These are phyloP conservation scores for Lissonota sp. DNA, from an alignment of 2,888 invertebrate species.

Conservation along the genomic window DNA sequence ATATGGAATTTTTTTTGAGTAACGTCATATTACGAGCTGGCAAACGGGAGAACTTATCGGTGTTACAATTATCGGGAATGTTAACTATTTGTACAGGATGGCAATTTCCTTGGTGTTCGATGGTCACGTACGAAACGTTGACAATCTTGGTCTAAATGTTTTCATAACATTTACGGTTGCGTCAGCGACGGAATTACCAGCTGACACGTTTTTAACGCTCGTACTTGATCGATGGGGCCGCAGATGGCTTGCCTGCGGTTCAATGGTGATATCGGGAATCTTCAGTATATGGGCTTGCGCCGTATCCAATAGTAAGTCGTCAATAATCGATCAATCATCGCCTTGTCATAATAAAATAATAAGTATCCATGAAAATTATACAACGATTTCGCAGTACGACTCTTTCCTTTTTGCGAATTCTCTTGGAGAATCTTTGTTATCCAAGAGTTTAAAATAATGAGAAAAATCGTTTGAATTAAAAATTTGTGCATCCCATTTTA, in stretches of 20 bases:
- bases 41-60: too few species aligned
- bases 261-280: slow-evolving; percentile 92
- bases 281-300: slow-evolving; percentile 92
- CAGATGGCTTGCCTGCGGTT: slow-evolving; percentile 93
- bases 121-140: slow-evolving; percentile 94
- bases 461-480: too few species aligned
- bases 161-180: slow-evolving; percentile 94
- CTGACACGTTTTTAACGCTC: slow-evolving; percentile 91
- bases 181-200: slow-evolving; percentile 93
- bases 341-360: too few species aligned
- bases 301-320: slow-evolving; percentile 88
- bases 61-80: slow-evolving; percentile 6
- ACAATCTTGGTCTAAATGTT: slow-evolving; percentile 92
- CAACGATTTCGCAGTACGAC: too few species aligned
- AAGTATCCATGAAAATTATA: too few species aligned
- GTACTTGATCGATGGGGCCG: slow-evolving; percentile 93
- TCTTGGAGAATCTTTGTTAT: too few species aligned
- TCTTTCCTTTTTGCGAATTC: too few species aligned
- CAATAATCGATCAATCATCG: background rate
- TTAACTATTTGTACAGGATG: slow-evolving; percentile 85
- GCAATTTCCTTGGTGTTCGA: slow-evolving; percentile 95
- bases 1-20: too few species aligned
- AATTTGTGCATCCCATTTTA: too few species aligned
- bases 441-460: too few species aligned
- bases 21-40: too few species aligned